Evolutionary conservation across 2,113 vertebrate genomes (phyloP), one percentile per base, ranked within the genome.

Genomic region (Miniopterus natalensis): DNA sequence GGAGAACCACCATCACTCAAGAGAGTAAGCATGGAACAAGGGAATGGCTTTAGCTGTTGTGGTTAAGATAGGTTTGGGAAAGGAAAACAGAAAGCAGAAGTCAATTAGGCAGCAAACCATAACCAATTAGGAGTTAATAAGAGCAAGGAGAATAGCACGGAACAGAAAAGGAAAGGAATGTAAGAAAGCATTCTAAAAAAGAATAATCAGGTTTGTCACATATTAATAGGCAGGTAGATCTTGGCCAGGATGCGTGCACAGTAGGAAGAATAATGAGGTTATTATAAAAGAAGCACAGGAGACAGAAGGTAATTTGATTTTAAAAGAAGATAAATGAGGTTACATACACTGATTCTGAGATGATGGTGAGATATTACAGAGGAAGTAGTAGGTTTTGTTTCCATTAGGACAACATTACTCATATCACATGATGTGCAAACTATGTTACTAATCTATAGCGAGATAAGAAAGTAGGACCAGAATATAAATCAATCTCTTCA

Each of bases 301-400:
- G 31, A 93, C 7, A 93, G 40, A 92, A 89, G 10, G 47, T 93
- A 49, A 75, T 66, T 59, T 88, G 15, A 84, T 57, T 93, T 92
- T 90, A 45, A 97, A 68, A 73, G 25, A 86, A 92, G 59, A 93
- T 13, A 91, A 93, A 88, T 49, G 11, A 77, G 25, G 29, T 29
- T 88, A 79, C 4, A 53, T 14, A 57, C 49, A 66, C 1, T 80
- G 59, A 79, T 49, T 89, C 49, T 77, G 13, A 77, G 63, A 95
- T 80, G 31, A 49, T 2, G 49, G 8, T 23, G 25, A 93, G 29
- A 47, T 89, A 57, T 31, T 68, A 42, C 1, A 85, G 13, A 47
- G 25, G 49, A 75, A 92, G 75, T 25, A 74, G 15, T n/a, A 63
- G 18, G n/a, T 45, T 94, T 71, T 92, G 42, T 92, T 74, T 88